Conservation (phyloP, 1,140 invertebrate species). For the Littorina saxatilis region DNA sequence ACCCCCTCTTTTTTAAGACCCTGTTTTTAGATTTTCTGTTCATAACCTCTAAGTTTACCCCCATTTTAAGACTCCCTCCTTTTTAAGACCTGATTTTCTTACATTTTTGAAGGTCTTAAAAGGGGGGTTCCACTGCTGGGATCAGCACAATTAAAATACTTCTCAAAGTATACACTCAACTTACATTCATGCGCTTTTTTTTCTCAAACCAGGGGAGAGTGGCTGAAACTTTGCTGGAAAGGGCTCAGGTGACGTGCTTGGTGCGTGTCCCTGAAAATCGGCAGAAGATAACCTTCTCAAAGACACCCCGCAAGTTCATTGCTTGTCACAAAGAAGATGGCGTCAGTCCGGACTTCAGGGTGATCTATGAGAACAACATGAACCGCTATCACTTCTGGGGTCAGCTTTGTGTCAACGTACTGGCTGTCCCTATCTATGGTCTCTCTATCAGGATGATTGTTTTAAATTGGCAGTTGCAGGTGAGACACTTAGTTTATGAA, state of each 20-base stretch:
- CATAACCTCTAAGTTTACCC: too few relatives aligned
- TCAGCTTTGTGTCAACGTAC: slow-evolving; percentile 32
- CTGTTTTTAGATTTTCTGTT: too few relatives aligned
- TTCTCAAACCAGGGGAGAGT: too few relatives aligned
- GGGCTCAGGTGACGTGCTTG: neutral
- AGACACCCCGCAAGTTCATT: slow-evolving; percentile 23
- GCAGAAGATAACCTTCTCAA: neutral
- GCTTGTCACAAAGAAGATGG: slow-evolving; percentile 24
- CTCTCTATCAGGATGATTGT: neutral
- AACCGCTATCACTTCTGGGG: slow-evolving; percentile 23
- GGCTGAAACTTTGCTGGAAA: neutral
- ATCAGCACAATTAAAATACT: too few relatives aligned
- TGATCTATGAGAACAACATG: slow-evolving; percentile 40
- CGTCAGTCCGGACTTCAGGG: slow-evolving; percentile 11
- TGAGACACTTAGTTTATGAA: neutral
- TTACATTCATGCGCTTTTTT: too few relatives aligned
- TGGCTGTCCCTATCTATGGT: slow-evolving; percentile 20
- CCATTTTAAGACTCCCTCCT: too few relatives aligned
- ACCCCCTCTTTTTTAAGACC: too few relatives aligned
- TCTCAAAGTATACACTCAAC: too few relatives aligned
- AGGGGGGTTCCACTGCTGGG: too few relatives aligned
- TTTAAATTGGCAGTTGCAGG: slow-evolving; percentile 3
- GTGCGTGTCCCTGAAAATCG: neutral
- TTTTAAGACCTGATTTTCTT: too few relatives aligned
- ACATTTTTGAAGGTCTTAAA: too few relatives aligned